phyloP scores from a whole-genome alignment of 2,113 vertebrate species.

The Platichthys flesus region DNA sequence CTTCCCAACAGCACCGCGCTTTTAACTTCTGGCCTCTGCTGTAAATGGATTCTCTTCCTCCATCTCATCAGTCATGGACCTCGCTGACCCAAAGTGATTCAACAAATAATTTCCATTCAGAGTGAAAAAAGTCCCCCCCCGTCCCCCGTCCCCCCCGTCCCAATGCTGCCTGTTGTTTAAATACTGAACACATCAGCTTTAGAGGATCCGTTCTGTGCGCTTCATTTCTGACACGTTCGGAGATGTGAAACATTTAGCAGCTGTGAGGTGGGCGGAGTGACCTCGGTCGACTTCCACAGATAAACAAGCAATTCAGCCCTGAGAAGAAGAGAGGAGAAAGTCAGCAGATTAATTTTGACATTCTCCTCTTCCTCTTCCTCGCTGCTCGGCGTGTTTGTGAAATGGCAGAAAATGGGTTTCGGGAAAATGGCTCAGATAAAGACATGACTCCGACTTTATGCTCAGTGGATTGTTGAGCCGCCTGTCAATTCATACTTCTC shows the following conservation, averaged over 20 bases:
- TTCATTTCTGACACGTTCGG: constrained; percentile 20
- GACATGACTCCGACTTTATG: constrained; percentile 12
- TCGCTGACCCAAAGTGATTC: constrained; percentile 16
- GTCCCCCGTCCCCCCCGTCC: background rate
- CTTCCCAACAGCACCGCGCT: constrained; percentile 30
- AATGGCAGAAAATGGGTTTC: constrained; percentile 28
- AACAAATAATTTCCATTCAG: constrained; percentile 23
- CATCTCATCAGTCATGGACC: constrained; percentile 9
- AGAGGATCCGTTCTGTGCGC: background rate
- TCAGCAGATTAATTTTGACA: constrained; percentile 47
- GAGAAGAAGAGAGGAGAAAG: constrained; percentile 17
- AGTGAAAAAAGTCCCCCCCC: background rate
- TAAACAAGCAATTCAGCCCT: constrained; percentile 32
- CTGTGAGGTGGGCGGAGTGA: constrained; percentile 7
- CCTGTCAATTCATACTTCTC: constrained; percentile 45
- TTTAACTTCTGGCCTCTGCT: constrained; percentile 43
- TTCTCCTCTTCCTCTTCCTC: constrained; percentile 30
- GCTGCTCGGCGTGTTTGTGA: constrained; percentile 18
- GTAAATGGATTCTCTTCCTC: constrained; percentile 35
- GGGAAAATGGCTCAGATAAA: constrained; percentile 51
- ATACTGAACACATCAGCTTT: background rate
- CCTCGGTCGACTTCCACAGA: constrained; percentile 14
- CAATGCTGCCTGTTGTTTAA: background rate
- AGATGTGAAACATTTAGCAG: background rate
- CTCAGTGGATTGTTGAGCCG: background rate